These are phyloP conservation scores for Alethe diademata DNA, from an alignment of 2,113 vertebrate species.

Conservation along the genomic window DNA sequence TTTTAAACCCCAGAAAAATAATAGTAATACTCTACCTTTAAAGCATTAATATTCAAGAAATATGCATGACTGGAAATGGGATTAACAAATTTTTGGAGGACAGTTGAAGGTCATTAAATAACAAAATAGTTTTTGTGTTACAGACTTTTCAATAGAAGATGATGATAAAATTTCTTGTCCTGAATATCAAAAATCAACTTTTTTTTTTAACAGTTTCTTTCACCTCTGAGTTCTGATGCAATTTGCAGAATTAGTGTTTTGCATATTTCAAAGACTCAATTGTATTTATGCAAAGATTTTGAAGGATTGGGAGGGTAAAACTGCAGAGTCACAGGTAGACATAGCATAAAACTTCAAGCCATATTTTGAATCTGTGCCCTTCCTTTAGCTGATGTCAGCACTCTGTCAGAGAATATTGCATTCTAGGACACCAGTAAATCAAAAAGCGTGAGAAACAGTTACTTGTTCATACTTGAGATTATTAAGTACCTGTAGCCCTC, in stretches of 20 bases:
- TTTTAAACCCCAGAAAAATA: neutral
- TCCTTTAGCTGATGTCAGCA: neutral
- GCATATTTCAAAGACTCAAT: neutral
- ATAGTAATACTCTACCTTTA: neutral
- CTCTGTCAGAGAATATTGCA: neutral
- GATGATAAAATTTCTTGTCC: neutral
- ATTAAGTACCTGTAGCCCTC: neutral
- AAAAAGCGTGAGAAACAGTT: neutral
- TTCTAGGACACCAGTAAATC: neutral
- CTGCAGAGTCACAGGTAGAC: neutral
- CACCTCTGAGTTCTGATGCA: neutral
- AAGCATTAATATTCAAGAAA: neutral
- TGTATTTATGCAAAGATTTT: neutral
- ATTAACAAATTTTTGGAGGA: neutral
- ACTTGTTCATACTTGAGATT: neutral
- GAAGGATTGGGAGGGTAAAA: neutral
- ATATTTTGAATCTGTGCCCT: neutral
- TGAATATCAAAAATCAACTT: neutral
- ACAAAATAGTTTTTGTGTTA: neutral
- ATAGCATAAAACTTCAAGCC: neutral
- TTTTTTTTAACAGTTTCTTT: neutral
- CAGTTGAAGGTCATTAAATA: neutral
- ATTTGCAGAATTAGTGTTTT: neutral
- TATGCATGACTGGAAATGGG: neutral
- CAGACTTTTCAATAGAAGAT: neutral